Evolutionary conservation across 1,140 invertebrate genomes (phyloP).

Genomic region (Gerris buenoi): DNA sequence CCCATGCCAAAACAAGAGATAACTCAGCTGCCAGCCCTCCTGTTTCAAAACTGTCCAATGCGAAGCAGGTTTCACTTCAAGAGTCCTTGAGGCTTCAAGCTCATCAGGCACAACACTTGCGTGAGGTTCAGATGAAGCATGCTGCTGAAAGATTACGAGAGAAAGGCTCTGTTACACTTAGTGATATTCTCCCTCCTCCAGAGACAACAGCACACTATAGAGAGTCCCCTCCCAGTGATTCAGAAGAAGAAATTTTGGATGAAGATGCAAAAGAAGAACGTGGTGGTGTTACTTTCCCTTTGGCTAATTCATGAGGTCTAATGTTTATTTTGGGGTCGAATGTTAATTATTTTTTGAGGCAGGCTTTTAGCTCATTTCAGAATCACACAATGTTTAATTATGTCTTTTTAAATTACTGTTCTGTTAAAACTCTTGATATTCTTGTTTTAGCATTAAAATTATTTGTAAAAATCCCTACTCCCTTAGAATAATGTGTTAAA

Average conservation of each 20-base stretch:
- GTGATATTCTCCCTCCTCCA: slow-evolving; percentile 1
- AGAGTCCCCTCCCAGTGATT: not conserved
- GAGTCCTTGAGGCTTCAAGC: slow-evolving; percentile 42
- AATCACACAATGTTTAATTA: too few species aligned
- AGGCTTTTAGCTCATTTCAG: too few species aligned
- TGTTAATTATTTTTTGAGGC: too few species aligned
- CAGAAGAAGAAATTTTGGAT: slow-evolving; percentile 6
- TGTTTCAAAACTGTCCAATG: slow-evolving; percentile 34
- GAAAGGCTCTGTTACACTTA: not conserved
- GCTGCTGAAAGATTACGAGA: slow-evolving; percentile 31
- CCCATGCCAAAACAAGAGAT: slow-evolving; percentile 46
- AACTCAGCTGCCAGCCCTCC: slow-evolving; percentile 50
- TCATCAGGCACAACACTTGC: slow-evolving; percentile 29
- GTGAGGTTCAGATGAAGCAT: slow-evolving; percentile 33
- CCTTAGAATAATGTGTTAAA: too few species aligned
- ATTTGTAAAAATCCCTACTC: too few species aligned
- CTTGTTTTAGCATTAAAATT: too few species aligned
- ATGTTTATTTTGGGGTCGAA: too few species aligned
- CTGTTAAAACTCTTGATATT: too few species aligned
- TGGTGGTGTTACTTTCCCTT: not conserved
- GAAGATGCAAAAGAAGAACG: not conserved
- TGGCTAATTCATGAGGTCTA: not conserved
- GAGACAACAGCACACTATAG: slow-evolving; percentile 4
- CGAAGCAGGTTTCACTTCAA: slow-evolving; percentile 36
- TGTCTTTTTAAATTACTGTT: too few species aligned